Percentiles rank a stretch among this genome's conserved stretches.
Conservation (phyloP, 2,888 invertebrate species). For the Myopa tessellatipennis region DNA sequence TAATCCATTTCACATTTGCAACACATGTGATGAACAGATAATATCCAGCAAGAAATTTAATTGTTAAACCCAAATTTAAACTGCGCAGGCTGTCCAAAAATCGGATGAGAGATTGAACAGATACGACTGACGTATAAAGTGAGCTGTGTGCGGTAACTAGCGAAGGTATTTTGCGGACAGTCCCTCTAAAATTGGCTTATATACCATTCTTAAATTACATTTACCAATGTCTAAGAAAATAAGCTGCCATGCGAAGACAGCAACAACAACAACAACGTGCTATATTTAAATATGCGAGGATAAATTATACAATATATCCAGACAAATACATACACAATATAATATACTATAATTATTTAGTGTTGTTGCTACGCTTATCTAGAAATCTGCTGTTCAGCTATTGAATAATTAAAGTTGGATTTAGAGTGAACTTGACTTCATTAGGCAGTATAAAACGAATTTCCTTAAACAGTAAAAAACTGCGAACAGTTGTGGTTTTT, state of each 20-base stretch:
- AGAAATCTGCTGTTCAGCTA: no score
- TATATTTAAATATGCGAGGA: background rate
- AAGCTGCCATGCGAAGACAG: slow-evolving; percentile 23
- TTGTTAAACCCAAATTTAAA: background rate
- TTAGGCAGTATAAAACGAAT: no score
- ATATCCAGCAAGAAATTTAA: background rate
- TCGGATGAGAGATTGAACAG: background rate
- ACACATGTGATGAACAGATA: slow-evolving; percentile 32
- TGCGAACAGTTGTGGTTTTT: no score
- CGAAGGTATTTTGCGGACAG: background rate
- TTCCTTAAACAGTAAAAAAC: no score
- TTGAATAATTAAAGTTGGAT: no score
- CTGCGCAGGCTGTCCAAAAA: background rate
- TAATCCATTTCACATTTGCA: slow-evolving; percentile 10
- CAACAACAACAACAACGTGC: background rate
- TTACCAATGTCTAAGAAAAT: background rate
- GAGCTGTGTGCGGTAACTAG: background rate
- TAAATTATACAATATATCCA: no score
- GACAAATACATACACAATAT: no score
- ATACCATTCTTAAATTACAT: no score
- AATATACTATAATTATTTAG: background rate
- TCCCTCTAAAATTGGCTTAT: background rate
- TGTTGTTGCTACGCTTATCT: no score
- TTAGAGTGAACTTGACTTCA: no score
- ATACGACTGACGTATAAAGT: background rate